A percentile compares a stretch with the other conserved stretches of the same genome.
Conservation (phyloP, 2,797 vertebrate species). For the Brachymystax lenok region DNA sequence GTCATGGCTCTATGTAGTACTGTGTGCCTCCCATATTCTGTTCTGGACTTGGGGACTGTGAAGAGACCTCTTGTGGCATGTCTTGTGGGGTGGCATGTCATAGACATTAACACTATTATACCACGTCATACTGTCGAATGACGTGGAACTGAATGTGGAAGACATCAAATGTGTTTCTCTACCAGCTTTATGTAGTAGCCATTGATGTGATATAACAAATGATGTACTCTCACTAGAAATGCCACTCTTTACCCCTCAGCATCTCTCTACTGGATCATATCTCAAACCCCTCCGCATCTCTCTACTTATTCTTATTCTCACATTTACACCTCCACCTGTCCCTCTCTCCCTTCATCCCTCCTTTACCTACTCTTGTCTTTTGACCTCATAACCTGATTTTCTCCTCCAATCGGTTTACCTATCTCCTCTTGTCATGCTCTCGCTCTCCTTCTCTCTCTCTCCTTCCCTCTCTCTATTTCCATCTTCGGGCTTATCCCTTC, state of each 20-base stretch:
- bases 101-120: not conserved
- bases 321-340: slow-evolving; percentile 43
- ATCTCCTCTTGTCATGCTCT: slow-evolving; percentile 40
- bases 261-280: not conserved
- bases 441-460: slow-evolving; percentile 13
- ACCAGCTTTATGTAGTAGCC: not conserved
- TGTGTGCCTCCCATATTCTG: too few species aligned
- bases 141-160: not conserved
- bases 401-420: slow-evolving; percentile 67
- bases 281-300: not conserved
- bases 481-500: slow-evolving; percentile 80
- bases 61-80: too few species aligned
- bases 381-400: slow-evolving; percentile 75
- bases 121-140: not conserved
- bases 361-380: slow-evolving; percentile 58
- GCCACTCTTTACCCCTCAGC: not conserved
- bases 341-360: slow-evolving; percentile 14
- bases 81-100: too few species aligned
- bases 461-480: slow-evolving; percentile 69
- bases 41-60: too few species aligned
- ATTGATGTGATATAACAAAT: not conserved
- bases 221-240: not conserved
- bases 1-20: too few species aligned
- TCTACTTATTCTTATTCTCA: slow-evolving; percentile 23
- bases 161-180: not conserved